A percentile compares a stretch with the other conserved stretches of the same genome.
Conservation (phyloP, 2,113 vertebrate species). For the Halichoeres trimaculatus region DNA sequence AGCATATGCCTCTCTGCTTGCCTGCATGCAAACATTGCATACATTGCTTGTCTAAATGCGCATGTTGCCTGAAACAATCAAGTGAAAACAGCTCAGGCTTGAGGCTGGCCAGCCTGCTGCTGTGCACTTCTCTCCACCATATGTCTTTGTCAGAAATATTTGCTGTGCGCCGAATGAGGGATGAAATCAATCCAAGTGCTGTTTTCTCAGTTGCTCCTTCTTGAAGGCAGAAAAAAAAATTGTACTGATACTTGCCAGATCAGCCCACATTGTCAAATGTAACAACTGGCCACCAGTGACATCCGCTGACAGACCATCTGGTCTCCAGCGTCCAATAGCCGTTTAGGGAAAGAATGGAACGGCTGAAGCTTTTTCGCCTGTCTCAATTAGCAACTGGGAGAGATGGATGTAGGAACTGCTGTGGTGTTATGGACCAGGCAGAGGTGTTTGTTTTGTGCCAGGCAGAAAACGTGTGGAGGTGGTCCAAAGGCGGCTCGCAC, state of each 20-base stretch:
- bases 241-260: slow-evolving; percentile 67
- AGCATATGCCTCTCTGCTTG: slow-evolving; percentile 13
- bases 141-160: slow-evolving; percentile 81
- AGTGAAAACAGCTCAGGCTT: slow-evolving; percentile 63
- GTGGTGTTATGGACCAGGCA: slow-evolving; percentile 44
- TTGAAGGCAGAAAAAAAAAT: slow-evolving; percentile 64
- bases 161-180: slow-evolving; percentile 63
- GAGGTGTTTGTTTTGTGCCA: slow-evolving; percentile 30
- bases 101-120: slow-evolving; percentile 68
- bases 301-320: slow-evolving; percentile 67
- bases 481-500: slow-evolving; percentile 13
- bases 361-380: slow-evolving; percentile 34
- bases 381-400: slow-evolving; percentile 62
- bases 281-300: slow-evolving; percentile 69
- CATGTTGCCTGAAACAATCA: slow-evolving; percentile 69
- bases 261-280: slow-evolving; percentile 61
- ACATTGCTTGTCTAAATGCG: slow-evolving; percentile 52
- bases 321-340: slow-evolving; percentile 58
- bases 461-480: slow-evolving; percentile 22
- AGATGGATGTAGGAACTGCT: slow-evolving; percentile 48
- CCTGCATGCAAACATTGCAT: slow-evolving; percentile 47
- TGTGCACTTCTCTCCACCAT: slow-evolving; percentile 69
- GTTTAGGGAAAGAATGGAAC: slow-evolving; percentile 45
- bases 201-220: slow-evolving; percentile 61
- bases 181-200: slow-evolving; percentile 75